A percentile compares a stretch with the other conserved stretches of the same genome.
phyloP scores from a whole-genome alignment of 2,113 vertebrate species.

The Nymphicus hollandicus region DNA sequence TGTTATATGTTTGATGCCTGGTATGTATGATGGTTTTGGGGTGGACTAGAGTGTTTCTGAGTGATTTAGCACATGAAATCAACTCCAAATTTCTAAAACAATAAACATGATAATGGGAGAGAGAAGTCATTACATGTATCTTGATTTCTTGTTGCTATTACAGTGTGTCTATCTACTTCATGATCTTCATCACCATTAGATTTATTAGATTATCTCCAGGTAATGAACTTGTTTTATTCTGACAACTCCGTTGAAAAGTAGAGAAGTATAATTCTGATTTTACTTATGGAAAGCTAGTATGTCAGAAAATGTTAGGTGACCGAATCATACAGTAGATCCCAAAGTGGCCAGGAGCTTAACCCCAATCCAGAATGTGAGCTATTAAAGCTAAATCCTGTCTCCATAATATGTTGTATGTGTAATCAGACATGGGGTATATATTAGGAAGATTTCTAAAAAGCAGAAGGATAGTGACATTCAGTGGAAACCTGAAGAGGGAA shows the following conservation, averaged over 20 bases:
- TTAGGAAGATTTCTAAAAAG: not conserved
- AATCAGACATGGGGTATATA: not conserved
- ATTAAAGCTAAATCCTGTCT: not conserved
- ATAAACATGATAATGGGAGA: conserved; percentile 25
- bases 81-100: conserved; percentile 48
- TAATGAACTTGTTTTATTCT: not conserved
- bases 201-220: not conserved
- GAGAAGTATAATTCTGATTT: not conserved
- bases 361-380: rapidly evolving
- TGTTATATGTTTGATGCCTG: conserved; percentile 57
- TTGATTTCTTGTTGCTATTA: conserved; percentile 4
- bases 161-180: not conserved
- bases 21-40: conserved; percentile 39
- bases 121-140: not conserved
- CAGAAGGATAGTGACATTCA: not conserved
- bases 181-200: not conserved
- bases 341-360: not conserved
- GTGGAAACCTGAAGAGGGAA: not conserved
- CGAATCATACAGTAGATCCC: not conserved
- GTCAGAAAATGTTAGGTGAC: not conserved
- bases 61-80: conserved; percentile 48
- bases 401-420: not conserved
- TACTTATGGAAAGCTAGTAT: not conserved
- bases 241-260: not conserved
- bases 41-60: conserved; percentile 59